phyloP scores from a whole-genome alignment of 2,888 invertebrate species.

The Oligia strigilis region DNA sequence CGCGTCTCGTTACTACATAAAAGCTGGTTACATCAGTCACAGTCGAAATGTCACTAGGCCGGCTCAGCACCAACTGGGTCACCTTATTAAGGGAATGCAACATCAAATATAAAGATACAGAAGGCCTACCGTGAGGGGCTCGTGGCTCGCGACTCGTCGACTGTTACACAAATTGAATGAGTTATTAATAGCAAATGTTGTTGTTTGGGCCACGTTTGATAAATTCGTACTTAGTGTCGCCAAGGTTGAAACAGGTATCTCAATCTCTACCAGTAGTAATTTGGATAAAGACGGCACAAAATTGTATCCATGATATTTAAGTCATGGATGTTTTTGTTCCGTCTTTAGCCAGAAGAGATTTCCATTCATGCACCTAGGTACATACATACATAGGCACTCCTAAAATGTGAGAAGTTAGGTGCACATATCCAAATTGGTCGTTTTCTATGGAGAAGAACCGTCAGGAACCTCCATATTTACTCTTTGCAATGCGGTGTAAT shows the following conservation, averaged over 20 bases:
- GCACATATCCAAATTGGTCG: not conserved
- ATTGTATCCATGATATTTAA: too few species aligned
- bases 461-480: not conserved
- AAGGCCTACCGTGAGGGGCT: slow-evolving; percentile 26
- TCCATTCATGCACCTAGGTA: not conserved
- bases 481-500: not conserved
- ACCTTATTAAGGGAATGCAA: slow-evolving; percentile 72
- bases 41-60: slow-evolving; percentile 75
- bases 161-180: slow-evolving; percentile 7
- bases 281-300: not conserved
- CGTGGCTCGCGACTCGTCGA: slow-evolving; percentile 2
- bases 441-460: not conserved
- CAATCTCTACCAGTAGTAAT: not conserved
- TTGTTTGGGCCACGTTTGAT: not conserved
- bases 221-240: not conserved
- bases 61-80: slow-evolving; percentile 73
- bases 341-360: not conserved
- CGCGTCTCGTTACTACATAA: slow-evolving; percentile 21
- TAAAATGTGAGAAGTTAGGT: not conserved
- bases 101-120: slow-evolving; percentile 40
- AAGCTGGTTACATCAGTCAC: slow-evolving; percentile 60
- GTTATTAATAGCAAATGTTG: not conserved
- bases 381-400: not conserved
- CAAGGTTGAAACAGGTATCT: not conserved
- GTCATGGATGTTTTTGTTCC: not conserved